These are phyloP conservation scores for Drosophila cardini DNA, from an alignment of 1,140 invertebrate species.

Conservation along the genomic window DNA sequence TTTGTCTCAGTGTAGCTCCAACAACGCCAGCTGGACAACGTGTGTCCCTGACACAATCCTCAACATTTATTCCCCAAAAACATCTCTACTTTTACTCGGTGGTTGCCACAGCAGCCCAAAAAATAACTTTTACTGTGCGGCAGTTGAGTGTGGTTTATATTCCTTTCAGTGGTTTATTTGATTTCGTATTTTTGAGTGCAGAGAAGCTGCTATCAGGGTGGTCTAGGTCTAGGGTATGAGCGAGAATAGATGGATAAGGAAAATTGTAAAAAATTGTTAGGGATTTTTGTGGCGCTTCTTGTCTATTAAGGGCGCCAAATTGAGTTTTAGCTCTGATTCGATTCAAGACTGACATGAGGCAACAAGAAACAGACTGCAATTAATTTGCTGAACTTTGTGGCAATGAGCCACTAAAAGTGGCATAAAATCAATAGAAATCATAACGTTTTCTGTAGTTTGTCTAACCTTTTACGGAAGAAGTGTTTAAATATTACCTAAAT, in stretches of 20 bases:
- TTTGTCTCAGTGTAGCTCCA: constrained; percentile 3
- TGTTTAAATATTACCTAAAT: not conserved
- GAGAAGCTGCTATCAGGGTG: not conserved
- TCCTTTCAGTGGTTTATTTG: constrained; percentile 76
- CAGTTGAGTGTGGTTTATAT: constrained; percentile 70
- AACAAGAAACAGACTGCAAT: constrained; percentile 33
- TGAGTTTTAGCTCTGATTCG: constrained; percentile 65
- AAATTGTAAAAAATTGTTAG: constrained; percentile 58
- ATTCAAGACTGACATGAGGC: constrained; percentile 19
- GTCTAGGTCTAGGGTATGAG: not conserved
- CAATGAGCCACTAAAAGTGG: not conserved
- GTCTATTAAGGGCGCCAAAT: constrained; percentile 56
- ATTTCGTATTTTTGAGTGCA: constrained; percentile 49
- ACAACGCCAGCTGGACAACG: constrained; percentile 15
- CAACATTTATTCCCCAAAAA: not conserved
- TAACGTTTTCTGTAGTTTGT: too few relatives aligned
- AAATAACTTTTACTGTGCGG: constrained; percentile 59
- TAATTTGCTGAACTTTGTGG: constrained; percentile 10
- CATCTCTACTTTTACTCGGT: not conserved
- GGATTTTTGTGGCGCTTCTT: constrained; percentile 56
- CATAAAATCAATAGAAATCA: not conserved
- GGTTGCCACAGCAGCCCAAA: constrained; percentile 48
- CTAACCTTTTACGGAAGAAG: not conserved
- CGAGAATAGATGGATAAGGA: constrained; percentile 5
- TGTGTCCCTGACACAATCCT: constrained; percentile 25